Base-by-base conservation (phyloP, 1,140 invertebrate genomes). In the Diachasma alloeum region DNA sequence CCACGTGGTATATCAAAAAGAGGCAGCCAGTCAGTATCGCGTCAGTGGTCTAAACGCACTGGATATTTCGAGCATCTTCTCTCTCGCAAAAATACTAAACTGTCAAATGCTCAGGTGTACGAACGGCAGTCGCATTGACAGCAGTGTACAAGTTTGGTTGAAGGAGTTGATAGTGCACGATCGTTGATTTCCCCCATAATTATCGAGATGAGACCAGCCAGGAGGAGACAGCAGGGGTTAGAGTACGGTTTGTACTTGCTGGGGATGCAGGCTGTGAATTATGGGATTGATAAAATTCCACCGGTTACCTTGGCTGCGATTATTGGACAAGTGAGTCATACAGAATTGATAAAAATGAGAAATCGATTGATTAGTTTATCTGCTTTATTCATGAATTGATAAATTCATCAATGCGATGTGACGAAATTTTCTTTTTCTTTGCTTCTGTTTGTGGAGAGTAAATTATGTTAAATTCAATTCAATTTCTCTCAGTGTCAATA, bases 251-350 rank as follows among this genome's bases (percentile, higher is more conserved):
- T 89, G 68, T 72, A 85, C 66, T 74, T 90, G 71, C 56, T 90
- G 9, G 75, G 68, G 13, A 85, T 86, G 79, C 87, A 90, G 79
- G 76, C 83, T 1, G 4, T 90, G 1, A 91, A 90, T 74, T 87
- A 91, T 79, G 93, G 93, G 3, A 83, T 93, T 76, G 89, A 92
- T 26, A 91, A 88, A 80, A 92, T 94, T 80, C 93, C 93, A 70
- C 92, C 93, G 42, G 91, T 92, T 2, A 94, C 93, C 31, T 84
- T 94, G 19, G 68, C 85, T 9, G 85, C 90, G 9, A 90, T 94
- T 42, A 82, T 89, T 46, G 84, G 79, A 66, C 90, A 92, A 87
- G 91, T 92, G 84, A 74, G 70, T 79, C 42, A n/a, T 8, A 26
- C 11, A 44, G 31, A 31, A 3, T 6, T 31, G 2, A 6, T 31